phyloP scores from a whole-genome alignment of 2,797 vertebrate species.

The Sebastes elongatus region DNA sequence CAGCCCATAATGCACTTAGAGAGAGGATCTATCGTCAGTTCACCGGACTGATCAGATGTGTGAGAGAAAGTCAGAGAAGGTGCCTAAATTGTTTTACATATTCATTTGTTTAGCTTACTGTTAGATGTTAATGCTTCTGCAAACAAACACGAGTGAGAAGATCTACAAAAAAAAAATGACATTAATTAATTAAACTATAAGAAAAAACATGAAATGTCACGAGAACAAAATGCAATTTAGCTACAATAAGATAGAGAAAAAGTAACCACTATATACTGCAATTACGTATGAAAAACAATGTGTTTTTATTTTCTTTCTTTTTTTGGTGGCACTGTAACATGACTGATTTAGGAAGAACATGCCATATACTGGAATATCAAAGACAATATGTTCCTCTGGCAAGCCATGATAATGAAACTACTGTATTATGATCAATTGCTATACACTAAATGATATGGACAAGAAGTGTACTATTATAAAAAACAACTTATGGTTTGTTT shows the following conservation, averaged over 20 bases:
- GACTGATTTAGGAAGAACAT: slow-evolving; percentile 75
- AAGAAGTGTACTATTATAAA: slow-evolving; percentile 68
- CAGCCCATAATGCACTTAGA: slow-evolving; percentile 61
- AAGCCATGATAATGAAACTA: slow-evolving; percentile 78
- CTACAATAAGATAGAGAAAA: slow-evolving; percentile 63
- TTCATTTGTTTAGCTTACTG: slow-evolving; percentile 54
- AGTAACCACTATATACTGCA: slow-evolving; percentile 64
- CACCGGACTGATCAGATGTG: slow-evolving; percentile 39
- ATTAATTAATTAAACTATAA: slow-evolving; percentile 38
- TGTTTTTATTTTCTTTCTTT: slow-evolving; percentile 44
- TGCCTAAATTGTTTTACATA: slow-evolving; percentile 63
- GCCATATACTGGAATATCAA: slow-evolving; percentile 76
- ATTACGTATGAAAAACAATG: slow-evolving; percentile 56
- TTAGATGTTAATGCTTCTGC: slow-evolving; percentile 63
- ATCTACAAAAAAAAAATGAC: slow-evolving; percentile 25
- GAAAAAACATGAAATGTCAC: slow-evolving; percentile 42
- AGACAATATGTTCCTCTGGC: slow-evolving; percentile 69
- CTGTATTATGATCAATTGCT: slow-evolving; percentile 65
- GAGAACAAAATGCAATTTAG: slow-evolving; percentile 64
- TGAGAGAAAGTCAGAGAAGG: slow-evolving; percentile 56
- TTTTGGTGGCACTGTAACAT: slow-evolving; percentile 70
- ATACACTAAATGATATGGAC: slow-evolving; percentile 68
- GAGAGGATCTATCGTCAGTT: slow-evolving; percentile 48
- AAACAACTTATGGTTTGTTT: slow-evolving; percentile 40
- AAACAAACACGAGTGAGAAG: slow-evolving; percentile 56